These are phyloP conservation scores for Antechinus flavipes DNA, from an alignment of 2,113 vertebrate species.

Conservation along the genomic window DNA sequence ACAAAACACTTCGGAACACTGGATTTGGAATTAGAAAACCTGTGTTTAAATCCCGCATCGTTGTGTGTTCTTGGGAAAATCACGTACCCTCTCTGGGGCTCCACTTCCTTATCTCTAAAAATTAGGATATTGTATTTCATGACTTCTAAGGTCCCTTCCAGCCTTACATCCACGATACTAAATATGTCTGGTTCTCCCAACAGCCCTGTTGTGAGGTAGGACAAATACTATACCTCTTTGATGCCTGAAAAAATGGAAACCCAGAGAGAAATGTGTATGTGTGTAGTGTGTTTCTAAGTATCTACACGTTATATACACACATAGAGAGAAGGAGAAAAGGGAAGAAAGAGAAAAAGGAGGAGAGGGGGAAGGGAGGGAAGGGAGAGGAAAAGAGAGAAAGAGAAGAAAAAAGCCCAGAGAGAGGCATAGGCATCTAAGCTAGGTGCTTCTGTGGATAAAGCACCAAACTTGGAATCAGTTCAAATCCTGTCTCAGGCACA, in stretches of 20 bases:
- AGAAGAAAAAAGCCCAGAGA: background rate
- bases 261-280: no score
- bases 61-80: background rate
- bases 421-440: background rate
- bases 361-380: background rate
- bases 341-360: no score
- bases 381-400: background rate
- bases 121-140: background rate
- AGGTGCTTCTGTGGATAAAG: no score
- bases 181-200: no score
- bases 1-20: background rate
- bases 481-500: no score
- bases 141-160: background rate
- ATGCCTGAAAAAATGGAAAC: background rate
- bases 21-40: background rate
- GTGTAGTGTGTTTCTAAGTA: no score
- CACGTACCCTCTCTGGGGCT: background rate
- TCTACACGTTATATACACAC: no score
- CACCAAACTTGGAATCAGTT: no score
- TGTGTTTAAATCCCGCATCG: background rate
- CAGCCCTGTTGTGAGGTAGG: background rate
- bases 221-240: background rate
- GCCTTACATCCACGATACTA: background rate
- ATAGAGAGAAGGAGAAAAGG: no score
- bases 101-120: background rate